These are phyloP conservation scores for Whitmania pigra DNA, from an alignment of 1,140 invertebrate genomes.

Conservation along the genomic window DNA sequence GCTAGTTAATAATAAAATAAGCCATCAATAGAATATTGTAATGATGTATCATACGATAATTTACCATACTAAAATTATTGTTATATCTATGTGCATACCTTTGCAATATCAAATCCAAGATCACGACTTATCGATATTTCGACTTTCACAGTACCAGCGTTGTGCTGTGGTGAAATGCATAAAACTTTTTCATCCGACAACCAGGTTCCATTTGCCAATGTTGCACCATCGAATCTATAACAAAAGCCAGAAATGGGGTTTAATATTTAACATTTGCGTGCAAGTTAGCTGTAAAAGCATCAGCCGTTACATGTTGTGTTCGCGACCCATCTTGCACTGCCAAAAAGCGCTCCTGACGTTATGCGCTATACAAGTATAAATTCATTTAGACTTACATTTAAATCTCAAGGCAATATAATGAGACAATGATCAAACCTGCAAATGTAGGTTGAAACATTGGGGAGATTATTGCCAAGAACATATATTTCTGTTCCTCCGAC, in stretches of 20 bases:
- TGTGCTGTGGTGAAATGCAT: conserved; percentile 23
- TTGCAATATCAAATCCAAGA: not conserved
- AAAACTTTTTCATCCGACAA: conserved; percentile 25
- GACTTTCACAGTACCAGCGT: too few relatives aligned
- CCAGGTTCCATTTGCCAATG: conserved; percentile 24
- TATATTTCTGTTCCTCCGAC: conserved; percentile 28
- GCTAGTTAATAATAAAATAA: too few relatives aligned
- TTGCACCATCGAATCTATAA: conserved; percentile 23
- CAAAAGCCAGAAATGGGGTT: not conserved
- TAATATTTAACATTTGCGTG: too few relatives aligned
- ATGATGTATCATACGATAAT: too few relatives aligned
- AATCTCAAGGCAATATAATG: not conserved
- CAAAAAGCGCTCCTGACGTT: too few relatives aligned
- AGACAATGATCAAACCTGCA: conserved; percentile 18
- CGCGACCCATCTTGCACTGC: too few relatives aligned
- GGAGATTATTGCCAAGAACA: conserved; percentile 29
- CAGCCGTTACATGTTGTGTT: too few relatives aligned
- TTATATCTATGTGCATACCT: not conserved
- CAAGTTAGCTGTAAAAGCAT: too few relatives aligned
- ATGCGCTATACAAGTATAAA: too few relatives aligned
- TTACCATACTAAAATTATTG: too few relatives aligned
- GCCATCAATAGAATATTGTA: too few relatives aligned
- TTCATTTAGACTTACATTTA: too few relatives aligned
- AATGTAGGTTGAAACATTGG: conserved; percentile 20
- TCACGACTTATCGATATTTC: not conserved